Conservation (phyloP, 1,140 invertebrate species). For the Bombus terrestris region DNA sequence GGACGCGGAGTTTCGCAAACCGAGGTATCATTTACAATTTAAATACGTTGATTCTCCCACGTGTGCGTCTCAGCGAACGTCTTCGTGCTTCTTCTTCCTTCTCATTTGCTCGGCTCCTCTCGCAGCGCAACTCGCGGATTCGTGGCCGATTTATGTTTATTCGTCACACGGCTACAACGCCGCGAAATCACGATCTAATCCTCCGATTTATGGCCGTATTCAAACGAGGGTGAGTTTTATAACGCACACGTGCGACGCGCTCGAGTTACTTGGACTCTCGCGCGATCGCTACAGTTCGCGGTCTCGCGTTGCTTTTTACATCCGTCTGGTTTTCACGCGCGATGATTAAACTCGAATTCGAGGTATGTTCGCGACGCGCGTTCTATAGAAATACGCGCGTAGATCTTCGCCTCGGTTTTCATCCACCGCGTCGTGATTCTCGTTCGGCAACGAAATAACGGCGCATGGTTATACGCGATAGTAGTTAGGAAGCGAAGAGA, state of each 20-base stretch:
- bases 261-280: background rate
- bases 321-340: background rate
- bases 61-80: constrained; percentile 24
- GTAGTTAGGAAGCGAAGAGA: background rate
- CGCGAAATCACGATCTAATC: background rate
- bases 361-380: too few relatives aligned
- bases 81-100: constrained; percentile 16
- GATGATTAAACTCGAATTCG: too few relatives aligned
- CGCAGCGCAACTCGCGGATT: constrained; percentile 13
- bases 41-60: constrained; percentile 45
- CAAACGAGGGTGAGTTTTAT: constrained; percentile 2
- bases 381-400: too few relatives aligned
- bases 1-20: constrained; percentile 31
- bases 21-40: constrained; percentile 58
- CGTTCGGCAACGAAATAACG: background rate
- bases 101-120: background rate
- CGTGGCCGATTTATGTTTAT: constrained; percentile 47
- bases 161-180: background rate
- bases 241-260: background rate
- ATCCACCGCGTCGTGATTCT: background rate
- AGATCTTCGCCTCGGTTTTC: background rate
- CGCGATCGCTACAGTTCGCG: background rate
- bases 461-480: background rate
- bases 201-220: constrained; percentile 28
- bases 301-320: background rate